These are phyloP conservation scores for Melipona quadrifasciata DNA, from an alignment of 1,140 invertebrate genomes.

Conservation along the genomic window DNA sequence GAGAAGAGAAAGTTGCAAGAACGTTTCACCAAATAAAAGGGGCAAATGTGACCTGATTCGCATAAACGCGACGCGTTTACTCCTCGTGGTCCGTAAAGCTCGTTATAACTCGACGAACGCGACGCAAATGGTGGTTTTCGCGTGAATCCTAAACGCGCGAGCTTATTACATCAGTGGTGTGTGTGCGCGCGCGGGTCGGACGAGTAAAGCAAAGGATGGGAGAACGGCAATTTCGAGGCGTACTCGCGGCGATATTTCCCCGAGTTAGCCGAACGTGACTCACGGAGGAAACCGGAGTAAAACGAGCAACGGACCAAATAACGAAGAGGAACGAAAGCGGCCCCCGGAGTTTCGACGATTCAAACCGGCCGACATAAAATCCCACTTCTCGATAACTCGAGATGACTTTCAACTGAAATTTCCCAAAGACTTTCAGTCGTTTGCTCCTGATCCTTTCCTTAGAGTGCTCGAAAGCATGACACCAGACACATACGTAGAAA, in stretches of 20 bases:
- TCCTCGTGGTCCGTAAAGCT: constrained; percentile 8
- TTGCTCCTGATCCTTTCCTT: too few species aligned
- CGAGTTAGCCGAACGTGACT: constrained; percentile 20
- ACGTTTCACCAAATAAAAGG: background rate
- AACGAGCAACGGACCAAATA: constrained; percentile 5
- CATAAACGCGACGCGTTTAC: background rate
- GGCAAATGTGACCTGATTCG: background rate
- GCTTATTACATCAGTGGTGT: constrained; percentile 5
- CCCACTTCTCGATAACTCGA: too few species aligned
- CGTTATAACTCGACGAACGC: background rate
- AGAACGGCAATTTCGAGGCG: constrained; percentile 5
- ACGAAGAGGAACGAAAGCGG: background rate
- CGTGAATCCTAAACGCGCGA: background rate
- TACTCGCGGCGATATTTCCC: background rate
- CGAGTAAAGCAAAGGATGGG: background rate
- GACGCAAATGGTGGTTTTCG: constrained; percentile 7
- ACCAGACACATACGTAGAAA: too few species aligned
- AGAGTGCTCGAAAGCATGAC: too few species aligned
- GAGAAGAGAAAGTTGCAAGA: background rate
- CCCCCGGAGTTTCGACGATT: background rate
- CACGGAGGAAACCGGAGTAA: background rate
- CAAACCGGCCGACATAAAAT: background rate
- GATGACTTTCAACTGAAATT: too few species aligned
- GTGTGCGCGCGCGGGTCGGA: too few species aligned
- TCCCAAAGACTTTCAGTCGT: too few species aligned